Conservation (phyloP, 1,140 invertebrate genomes). For the Chrysomallon squamiferum region DNA sequence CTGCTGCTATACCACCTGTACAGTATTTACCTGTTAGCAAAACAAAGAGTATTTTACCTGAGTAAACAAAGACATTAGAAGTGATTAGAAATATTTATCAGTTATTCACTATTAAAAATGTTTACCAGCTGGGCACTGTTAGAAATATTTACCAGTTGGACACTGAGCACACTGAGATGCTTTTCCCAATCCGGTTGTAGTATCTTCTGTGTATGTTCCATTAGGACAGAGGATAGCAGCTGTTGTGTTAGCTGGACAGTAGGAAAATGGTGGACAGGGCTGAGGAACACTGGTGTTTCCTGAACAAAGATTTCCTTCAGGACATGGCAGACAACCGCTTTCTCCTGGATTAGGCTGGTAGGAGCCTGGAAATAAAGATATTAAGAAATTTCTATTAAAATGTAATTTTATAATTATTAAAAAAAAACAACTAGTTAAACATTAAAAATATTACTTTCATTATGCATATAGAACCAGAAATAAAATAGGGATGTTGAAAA, state of each 20-base stretch:
- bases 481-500: too few species aligned
- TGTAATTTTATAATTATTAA: background rate
- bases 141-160: constrained; percentile 39
- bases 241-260: constrained; percentile 47
- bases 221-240: constrained; percentile 46
- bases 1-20: constrained; percentile 47
- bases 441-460: too few species aligned
- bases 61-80: too few species aligned
- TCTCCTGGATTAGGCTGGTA: constrained; percentile 43
- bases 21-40: constrained; percentile 54
- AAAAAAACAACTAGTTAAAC: too few species aligned
- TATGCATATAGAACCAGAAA: too few species aligned
- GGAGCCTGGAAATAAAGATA: constrained; percentile 31
- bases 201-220: constrained; percentile 47
- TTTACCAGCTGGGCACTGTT: too few species aligned
- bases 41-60: background rate
- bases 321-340: constrained; percentile 42
- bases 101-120: too few species aligned
- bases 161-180: constrained; percentile 43
- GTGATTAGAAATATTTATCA: too few species aligned
- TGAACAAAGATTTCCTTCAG: constrained; percentile 46
- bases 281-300: constrained; percentile 44
- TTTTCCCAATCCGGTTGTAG: constrained; percentile 30
- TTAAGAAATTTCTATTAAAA: background rate
- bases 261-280: constrained; percentile 48